Conservation (phyloP, 2,888 invertebrate genomes). For the Lymantria dispar region DNA sequence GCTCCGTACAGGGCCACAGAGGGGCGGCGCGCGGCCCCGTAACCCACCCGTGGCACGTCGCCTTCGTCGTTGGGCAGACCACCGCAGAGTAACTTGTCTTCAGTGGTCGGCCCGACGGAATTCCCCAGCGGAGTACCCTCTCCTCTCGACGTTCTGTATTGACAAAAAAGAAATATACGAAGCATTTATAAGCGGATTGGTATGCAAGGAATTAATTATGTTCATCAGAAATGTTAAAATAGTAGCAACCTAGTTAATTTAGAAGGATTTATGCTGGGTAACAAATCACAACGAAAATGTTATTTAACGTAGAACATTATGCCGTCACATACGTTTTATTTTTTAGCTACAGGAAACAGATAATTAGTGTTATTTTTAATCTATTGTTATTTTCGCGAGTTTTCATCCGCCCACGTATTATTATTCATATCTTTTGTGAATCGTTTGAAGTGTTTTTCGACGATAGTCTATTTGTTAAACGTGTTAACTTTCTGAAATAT, state of each 20-base stretch:
- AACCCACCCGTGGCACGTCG: too few species aligned
- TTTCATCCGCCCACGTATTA: constrained; percentile 28
- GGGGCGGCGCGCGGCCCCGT: too few species aligned
- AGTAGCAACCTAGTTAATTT: constrained; percentile 20
- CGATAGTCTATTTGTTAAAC: constrained; percentile 18
- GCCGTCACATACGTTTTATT: constrained; percentile 19
- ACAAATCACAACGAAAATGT: constrained; percentile 18
- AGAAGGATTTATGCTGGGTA: constrained; percentile 20
- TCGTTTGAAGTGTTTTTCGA: constrained; percentile 15
- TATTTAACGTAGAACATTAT: constrained; percentile 23
- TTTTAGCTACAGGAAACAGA: constrained; percentile 27
- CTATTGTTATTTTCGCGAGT: constrained; percentile 20
- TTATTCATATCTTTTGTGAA: constrained; percentile 27
- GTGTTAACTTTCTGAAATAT: constrained; percentile 9
- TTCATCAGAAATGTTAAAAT: constrained; percentile 20
- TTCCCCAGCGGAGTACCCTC: too few species aligned
- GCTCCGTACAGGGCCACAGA: too few species aligned
- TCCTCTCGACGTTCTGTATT: too few species aligned
- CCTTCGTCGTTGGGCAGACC: too few species aligned
- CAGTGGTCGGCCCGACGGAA: too few species aligned
- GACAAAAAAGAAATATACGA: too few species aligned
- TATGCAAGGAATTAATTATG: constrained; percentile 15
- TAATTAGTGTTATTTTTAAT: constrained; percentile 33
- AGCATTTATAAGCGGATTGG: not conserved
- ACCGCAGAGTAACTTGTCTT: too few species aligned